Evolutionary conservation across 2,888 invertebrate genomes (phyloP), one percentile per base, ranked within the genome.

Genomic region (Galerucella nymphaeae): DNA sequence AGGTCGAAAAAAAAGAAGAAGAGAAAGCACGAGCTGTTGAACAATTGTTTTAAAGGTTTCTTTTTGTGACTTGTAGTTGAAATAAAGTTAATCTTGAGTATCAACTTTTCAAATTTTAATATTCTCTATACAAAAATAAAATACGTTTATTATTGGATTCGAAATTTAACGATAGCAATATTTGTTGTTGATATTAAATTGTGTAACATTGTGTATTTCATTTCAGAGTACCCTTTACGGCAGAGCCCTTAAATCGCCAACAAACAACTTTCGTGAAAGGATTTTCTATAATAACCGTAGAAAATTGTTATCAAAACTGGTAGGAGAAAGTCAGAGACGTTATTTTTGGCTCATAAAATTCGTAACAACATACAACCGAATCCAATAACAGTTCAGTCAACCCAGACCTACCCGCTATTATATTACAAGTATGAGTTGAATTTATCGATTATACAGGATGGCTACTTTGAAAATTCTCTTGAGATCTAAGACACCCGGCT

Each of bases 361-460:
- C 59, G n/a, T 38, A 59, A 58, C n/a, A 59, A 59, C 58, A 30
- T 14, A 11, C 38, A 38, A 38, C n/a, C 38, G 16, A 30, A n/a
- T 59, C 30, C 30, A 59, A 59, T 59, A 38, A 59, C 38, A 18
- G 59, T 38, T 59, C 30, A 59, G 14, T 59, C 30, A 30, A 38
- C 59, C 30, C 14, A 38, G 11, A 55, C 55, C 4, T 55, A 55
- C 11, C n/a, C 16, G 2, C 18, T 18, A 53, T 53, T 10, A 53
- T 53, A 11, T 18, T 53, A 53, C 18, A 3, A 53, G 53, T 53
- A 16, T 16, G 53, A 53, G 45, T 45, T 45, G 3, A 38, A 45
- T 45, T 18, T 53, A 53, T 53, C 10, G 53, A 53, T 53, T 18
- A 16, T 53, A 53, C 53, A 53, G 10, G 0, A 18, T 53, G 16